phyloP scores from a whole-genome alignment of 2,113 vertebrate species.

The Leiothrix lutea region DNA sequence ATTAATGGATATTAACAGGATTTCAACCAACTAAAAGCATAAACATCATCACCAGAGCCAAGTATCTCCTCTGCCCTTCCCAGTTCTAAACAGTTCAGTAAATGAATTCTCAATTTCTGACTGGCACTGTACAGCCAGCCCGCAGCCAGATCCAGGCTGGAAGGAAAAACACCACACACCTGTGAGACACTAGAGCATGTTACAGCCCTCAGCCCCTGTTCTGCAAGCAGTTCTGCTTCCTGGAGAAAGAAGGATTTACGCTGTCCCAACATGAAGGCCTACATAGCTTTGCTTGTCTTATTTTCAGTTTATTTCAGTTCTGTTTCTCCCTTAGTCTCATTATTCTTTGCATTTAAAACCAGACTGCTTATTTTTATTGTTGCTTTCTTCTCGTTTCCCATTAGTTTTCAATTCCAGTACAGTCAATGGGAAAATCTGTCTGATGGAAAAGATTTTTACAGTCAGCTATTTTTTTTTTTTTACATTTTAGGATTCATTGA shows the following conservation, averaged over 20 bases:
- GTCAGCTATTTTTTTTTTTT: not conserved
- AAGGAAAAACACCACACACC: not conserved
- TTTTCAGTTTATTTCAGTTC: not conserved
- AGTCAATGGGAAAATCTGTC: not conserved
- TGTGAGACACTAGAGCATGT: not conserved
- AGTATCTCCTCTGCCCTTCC: not conserved
- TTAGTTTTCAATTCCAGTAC: not conserved
- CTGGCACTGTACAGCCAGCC: not conserved
- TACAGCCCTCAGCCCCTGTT: not conserved
- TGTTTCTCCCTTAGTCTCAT: not conserved
- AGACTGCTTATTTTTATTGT: not conserved
- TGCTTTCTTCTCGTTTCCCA: not conserved
- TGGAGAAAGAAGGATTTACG: not conserved
- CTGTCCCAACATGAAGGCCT: not conserved
- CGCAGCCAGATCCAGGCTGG: not conserved
- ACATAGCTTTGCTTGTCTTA: not conserved
- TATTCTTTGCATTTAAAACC: not conserved
- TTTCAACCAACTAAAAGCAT: not conserved
- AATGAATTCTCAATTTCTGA: not conserved
- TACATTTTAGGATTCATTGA: not conserved
- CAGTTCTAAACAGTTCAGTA: not conserved
- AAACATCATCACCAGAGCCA: accelerated
- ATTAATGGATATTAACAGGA: not conserved
- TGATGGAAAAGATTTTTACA: not conserved
- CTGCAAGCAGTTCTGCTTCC: not conserved